Evolutionary conservation across 1,140 invertebrate genomes (phyloP), one percentile per base, ranked within the genome.

Genomic region (Drosophila prosaltans): DNA sequence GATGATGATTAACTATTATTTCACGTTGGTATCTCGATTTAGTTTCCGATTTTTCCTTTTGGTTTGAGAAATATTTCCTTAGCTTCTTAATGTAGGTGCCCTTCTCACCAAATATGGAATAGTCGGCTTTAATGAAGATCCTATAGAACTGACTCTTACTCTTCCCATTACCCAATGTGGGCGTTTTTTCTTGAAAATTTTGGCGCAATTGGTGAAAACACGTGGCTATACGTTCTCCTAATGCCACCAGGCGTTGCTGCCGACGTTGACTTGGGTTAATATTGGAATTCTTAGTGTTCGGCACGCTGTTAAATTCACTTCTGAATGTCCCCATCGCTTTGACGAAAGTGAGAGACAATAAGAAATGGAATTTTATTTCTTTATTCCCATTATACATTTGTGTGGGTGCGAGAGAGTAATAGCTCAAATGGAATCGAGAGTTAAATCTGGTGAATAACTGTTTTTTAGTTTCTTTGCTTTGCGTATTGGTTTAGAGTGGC

Each of bases 251-350:
- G 68, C 74, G 65, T 69, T 43, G 55, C 48, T 58, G 65, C 43
- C 58, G 28, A n/a, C 45, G 39, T 24, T 51, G 41, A 40, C 39
- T 36, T 36, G 32, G 32, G 6, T 36, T 36, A 36, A 36, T 36
- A 36, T 36, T 67, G 24, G 30, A 55, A 16, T 60, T 61, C 57
- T 69, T 66, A 79, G 75, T 84, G 80, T 71, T 81, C 81, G 81
- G 83, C 78, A 89, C 79, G 84, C 89, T 90, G 74, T 82, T 74
- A 54, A 75, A 91, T 70, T 91, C 85, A 69, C 79, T 86, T 91
- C 79, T 89, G 77, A 89, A 72, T 74, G 81, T 72, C 77, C 72
- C 84, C 84, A 89, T 89, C 72, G 85, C 78, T 78, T 36, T 40
- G 58, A 66, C 68, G 71, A 78, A 84, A 89, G 81, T 88, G 81